A percentile compares a stretch with the other conserved stretches of the same genome.
These are phyloP conservation scores for Caenorhabditis sp. DNA, from an alignment of 2,888 invertebrate genomes.

Conservation along the genomic window DNA sequence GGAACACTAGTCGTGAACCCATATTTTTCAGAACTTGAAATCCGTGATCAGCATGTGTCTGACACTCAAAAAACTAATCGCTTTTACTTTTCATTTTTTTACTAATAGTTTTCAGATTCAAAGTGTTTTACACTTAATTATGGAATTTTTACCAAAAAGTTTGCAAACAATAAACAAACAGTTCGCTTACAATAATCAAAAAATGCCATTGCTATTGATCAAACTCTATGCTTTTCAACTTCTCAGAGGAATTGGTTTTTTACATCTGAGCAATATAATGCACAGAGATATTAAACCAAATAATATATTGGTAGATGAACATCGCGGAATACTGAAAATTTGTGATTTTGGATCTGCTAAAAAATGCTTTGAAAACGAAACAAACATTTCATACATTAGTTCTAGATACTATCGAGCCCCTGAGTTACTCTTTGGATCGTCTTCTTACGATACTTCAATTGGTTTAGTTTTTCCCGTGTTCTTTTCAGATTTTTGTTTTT, in stretches of 20 bases:
- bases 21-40: too few species aligned
- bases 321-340: conserved; percentile 72
- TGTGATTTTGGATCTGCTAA: conserved; percentile 79
- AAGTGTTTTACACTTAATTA: conserved; percentile 47
- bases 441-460: conserved; percentile 57
- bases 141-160: conserved; percentile 68
- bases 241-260: conserved; percentile 62
- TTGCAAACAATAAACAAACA: conserved; percentile 48
- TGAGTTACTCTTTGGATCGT: conserved; percentile 72
- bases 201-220: conserved; percentile 44
- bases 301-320: conserved; percentile 74
- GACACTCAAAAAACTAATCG: too few species aligned
- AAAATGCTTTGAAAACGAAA: conserved; percentile 51
- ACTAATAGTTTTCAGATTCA: too few species aligned
- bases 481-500: too few species aligned
- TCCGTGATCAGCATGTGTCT: too few species aligned
- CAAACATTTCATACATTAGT: conserved; percentile 70
- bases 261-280: conserved; percentile 63
- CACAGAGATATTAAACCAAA: conserved; percentile 72
- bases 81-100: too few species aligned
- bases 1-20: too few species aligned
- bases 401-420: conserved; percentile 76
- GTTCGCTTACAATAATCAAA: conserved; percentile 37
- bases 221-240: conserved; percentile 70
- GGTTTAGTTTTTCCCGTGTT: too few species aligned